phyloP scores from a whole-genome alignment of 2,113 vertebrate genomes.

The Cyprinodon tularosa region DNA sequence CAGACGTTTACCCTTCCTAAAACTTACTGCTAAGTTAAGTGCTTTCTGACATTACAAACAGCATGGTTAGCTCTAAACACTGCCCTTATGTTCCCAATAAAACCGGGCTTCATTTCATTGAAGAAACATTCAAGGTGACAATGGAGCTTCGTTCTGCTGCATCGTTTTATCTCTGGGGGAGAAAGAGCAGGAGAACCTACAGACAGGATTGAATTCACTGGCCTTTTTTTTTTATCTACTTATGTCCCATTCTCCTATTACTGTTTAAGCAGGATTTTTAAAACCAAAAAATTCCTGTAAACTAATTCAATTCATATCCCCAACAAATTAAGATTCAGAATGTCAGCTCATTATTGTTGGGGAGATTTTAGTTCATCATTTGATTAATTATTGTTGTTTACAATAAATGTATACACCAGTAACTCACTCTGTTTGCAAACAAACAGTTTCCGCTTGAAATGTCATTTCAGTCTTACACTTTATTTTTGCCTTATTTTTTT shows the following conservation, averaged over 20 bases:
- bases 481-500: too few species aligned
- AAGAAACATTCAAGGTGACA: neutral
- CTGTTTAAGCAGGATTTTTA: neutral
- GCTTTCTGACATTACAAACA: constrained; percentile 5
- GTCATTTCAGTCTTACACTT: too few species aligned
- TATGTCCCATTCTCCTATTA: neutral
- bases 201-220: neutral
- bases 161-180: neutral
- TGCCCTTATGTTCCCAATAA: constrained; percentile 8
- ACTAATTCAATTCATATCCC: neutral
- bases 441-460: too few species aligned
- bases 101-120: neutral
- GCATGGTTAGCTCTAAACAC: constrained; percentile 15
- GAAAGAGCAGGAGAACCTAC: neutral
- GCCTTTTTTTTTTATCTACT: too few species aligned
- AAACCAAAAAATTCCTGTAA: too few species aligned
- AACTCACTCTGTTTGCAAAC: too few species aligned
- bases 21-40: constrained; percentile 17
- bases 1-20: constrained; percentile 2
- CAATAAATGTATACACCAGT: too few species aligned
- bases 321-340: neutral
- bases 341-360: too few species aligned
- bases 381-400: too few species aligned
- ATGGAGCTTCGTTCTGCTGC: neutral
- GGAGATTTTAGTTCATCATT: too few species aligned